phyloP scores from a whole-genome alignment of 2,797 vertebrate genomes.

The Enteromius paludinosus region DNA sequence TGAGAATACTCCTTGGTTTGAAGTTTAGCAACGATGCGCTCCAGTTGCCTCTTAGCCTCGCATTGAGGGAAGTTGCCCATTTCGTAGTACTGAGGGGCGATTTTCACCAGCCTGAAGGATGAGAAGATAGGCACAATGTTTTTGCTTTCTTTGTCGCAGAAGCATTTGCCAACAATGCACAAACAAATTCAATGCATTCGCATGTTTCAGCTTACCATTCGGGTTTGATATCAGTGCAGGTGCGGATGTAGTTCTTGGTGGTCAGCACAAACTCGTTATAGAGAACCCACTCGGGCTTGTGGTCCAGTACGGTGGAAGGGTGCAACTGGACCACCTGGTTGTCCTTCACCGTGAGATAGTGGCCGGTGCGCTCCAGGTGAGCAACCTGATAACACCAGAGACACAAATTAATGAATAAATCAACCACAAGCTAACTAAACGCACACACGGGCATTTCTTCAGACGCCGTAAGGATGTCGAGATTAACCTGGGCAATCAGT shows the following conservation, averaged over 20 bases:
- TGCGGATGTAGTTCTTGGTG: conserved; percentile 98
- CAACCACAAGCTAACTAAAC: conserved; percentile 35
- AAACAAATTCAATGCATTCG: background rate
- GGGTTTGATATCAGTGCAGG: conserved; percentile 96
- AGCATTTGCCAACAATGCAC: conserved; percentile 1
- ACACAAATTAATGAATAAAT: conserved; percentile 59
- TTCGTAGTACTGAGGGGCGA: conserved; percentile 96
- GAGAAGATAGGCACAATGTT: conserved; percentile 42
- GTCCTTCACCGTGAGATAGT: conserved; percentile 98
- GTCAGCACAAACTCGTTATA: conserved; percentile 99
- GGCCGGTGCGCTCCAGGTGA: conserved; percentile 96
- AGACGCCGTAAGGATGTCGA: conserved; percentile 59
- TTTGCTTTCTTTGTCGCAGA: background rate
- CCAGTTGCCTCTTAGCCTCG: conserved; percentile 96
- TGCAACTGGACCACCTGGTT: conserved; percentile 99
- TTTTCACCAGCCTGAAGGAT: conserved; percentile 92
- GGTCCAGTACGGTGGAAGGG: conserved; percentile 97
- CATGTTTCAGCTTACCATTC: conserved; percentile 85
- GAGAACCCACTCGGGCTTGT: conserved; percentile 98
- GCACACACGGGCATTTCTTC: conserved; percentile 21
- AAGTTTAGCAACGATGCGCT: conserved; percentile 94
- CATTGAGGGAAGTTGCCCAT: conserved; percentile 98
- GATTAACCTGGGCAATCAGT: conserved; percentile 79
- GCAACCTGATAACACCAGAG: conserved; percentile 83
- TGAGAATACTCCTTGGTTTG: conserved; percentile 96